Base-by-base conservation (phyloP, 1,140 invertebrate species). In the Scaptodrosophila lebanonensis region DNA sequence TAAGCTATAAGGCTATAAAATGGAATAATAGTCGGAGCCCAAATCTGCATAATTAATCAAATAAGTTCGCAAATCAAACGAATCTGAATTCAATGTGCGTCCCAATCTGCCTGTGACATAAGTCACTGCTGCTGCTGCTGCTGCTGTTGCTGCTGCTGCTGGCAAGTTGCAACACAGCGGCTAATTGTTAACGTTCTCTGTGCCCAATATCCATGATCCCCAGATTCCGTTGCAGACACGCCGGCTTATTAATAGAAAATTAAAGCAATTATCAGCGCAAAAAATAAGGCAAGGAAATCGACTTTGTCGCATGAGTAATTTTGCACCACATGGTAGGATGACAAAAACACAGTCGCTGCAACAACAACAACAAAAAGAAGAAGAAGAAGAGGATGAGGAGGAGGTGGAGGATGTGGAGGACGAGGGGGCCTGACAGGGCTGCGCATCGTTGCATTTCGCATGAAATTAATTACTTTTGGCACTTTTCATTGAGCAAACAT, bases 381-480 rank as follows among this genome's bases (percentile, higher is more conserved):
- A 48, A 48, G 12, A 47, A 13, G 16, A 33, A 35, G 22, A 52
- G 17, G 9, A n/a, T 25, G 5, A 12, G 18, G n/a, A 17, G 17
- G 6, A 22, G 15, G 32, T 25, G 38, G 29, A 33, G 49, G 17
- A 32, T 33, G 45, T 20, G 48, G 38, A 27, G 33, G 33, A 54
- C 43, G 43, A 42, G 27, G 49, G 68, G 3, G 22, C 22, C 51
- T 48, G 43, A 42, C 30, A 52, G 68, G 3, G 22, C 22, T 54
- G 76, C 69, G 73, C 73, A 61, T 65, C 70, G 75, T 63, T 83
- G 75, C 76, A 83, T 83, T 77, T 75, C 75, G 58, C 70, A 82
- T 82, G 76, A 82, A 75, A 82, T 82, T 82, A 82, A 82, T 82
- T 82, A 82, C 75, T 82, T 82, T 83, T 82, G 75, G 75, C 75